These are phyloP conservation scores for Philypnodon macrostomus DNA, from an alignment of 2,797 vertebrate genomes.

Conservation along the genomic window DNA sequence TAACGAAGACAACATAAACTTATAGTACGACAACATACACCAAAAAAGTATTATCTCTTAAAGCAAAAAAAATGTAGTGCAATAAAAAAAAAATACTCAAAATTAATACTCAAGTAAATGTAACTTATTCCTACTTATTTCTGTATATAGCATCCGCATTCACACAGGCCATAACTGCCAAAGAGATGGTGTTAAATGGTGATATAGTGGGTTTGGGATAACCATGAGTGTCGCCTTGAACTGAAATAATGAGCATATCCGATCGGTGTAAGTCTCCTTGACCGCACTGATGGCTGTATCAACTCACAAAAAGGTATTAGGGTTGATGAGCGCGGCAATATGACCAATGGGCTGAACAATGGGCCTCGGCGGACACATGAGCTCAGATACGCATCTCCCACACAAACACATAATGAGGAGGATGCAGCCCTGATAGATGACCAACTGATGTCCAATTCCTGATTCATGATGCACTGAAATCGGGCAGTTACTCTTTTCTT, in stretches of 20 bases:
- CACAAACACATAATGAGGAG: conserved; percentile 51
- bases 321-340: conserved; percentile 65
- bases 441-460: conserved; percentile 10
- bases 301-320: conserved; percentile 45
- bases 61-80: too few relatives aligned
- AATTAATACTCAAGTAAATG: too few relatives aligned
- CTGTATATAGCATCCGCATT: conserved; percentile 2
- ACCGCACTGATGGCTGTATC: conserved; percentile 50
- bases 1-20: too few relatives aligned
- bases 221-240: conserved; percentile 45
- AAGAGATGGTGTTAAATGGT: conserved; percentile 7
- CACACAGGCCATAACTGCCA: conserved; percentile 7
- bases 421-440: conserved; percentile 48
- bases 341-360: conserved; percentile 59
- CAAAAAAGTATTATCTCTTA: too few relatives aligned
- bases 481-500: conserved; percentile 34
- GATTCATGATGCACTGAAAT: conserved; percentile 28
- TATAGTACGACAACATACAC: too few relatives aligned
- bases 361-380: conserved; percentile 35
- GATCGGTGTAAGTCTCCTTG: conserved; percentile 50
- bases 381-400: background rate
- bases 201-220: conserved; percentile 4
- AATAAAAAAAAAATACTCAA: too few relatives aligned
- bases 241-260: conserved; percentile 43
- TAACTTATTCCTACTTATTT: too few relatives aligned